These are phyloP conservation scores for Nerophis ophidion DNA, from an alignment of 2,113 vertebrate genomes.

Conservation along the genomic window DNA sequence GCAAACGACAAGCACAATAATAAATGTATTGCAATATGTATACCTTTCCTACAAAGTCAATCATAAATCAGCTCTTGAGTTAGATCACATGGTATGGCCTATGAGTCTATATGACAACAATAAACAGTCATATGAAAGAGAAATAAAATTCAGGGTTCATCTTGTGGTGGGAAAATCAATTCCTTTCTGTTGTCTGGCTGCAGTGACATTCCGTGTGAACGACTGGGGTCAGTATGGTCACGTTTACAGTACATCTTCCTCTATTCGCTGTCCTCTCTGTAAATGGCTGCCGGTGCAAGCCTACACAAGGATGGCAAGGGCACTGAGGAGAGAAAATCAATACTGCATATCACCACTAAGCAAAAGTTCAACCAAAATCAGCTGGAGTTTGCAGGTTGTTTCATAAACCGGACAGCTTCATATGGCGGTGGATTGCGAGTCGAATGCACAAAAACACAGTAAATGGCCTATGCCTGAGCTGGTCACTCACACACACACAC, in stretches of 20 bases:
- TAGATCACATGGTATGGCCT: background rate
- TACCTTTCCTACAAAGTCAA: too few relatives aligned
- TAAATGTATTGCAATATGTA: background rate
- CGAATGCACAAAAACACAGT: constrained; percentile 61
- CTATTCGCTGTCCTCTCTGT: constrained; percentile 32
- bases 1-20: background rate
- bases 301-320: constrained; percentile 67
- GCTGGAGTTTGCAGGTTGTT: constrained; percentile 75
- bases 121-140: constrained; percentile 46
- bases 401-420: constrained; percentile 75
- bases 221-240: constrained; percentile 68
- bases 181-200: constrained; percentile 40
- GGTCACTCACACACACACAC: constrained; percentile 13
- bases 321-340: constrained; percentile 71
- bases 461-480: constrained; percentile 40
- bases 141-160: constrained; percentile 57
- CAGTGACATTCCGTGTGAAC: constrained; percentile 50
- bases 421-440: constrained; percentile 64
- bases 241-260: constrained; percentile 57
- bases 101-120: constrained; percentile 33
- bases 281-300: constrained; percentile 66
- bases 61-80: background rate
- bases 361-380: constrained; percentile 74
- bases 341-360: constrained; percentile 75
- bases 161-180: constrained; percentile 49